Evolutionary conservation across 2,888 invertebrate species (phyloP), one percentile per base, ranked within the genome.

Genomic region (Phyllotreta striolata): DNA sequence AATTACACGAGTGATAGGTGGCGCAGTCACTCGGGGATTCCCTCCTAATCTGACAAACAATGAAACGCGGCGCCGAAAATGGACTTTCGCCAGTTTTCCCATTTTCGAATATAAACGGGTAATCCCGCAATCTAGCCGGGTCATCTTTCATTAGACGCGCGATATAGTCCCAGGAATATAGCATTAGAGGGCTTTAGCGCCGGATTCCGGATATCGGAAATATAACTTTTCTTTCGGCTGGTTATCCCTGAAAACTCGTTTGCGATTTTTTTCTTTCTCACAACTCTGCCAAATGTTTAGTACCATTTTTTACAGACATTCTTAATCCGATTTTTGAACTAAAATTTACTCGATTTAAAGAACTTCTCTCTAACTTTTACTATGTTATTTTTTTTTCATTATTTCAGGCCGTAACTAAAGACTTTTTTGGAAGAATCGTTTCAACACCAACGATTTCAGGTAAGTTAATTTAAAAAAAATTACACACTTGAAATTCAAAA

Each of bases 351-450:
- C 24, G 24, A 24, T 24, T 24, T 24, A 24, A 24, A 24, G 4
- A 24, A 24, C n/a, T n/a, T n/a, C n/a, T n/a, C n/a, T n/a, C n/a
- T n/a, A 24, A 3, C 24, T 24, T 24, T 1, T 24, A 24, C 4
- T 24, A 47, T 54, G 34, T 44, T 60, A 41, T 14, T 57, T 24
- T 58, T 41, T 66, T 52, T 70, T 64, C 72, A 72, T 73, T 73
- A 63, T 81, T 80, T 35, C 78, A 81, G 80, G 57, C 69, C 12
- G 71, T 77, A 12, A 71, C 71, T 6, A 80, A 77, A 69, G 82
- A 83, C 69, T 82, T 83, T 70, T 83, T 83, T 64, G 82, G 82
- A 3, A 73, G 82, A 55, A 66, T 76, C 2, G 58, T 65, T 3
- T 44, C 63, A 14, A 73, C 69, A 64, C 40, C 70, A 12, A 56